A percentile compares a stretch with the other conserved stretches of the same genome.
Evolutionary conservation across 2,797 vertebrate species (phyloP).

Genomic region (Nothura maculosa): DNA sequence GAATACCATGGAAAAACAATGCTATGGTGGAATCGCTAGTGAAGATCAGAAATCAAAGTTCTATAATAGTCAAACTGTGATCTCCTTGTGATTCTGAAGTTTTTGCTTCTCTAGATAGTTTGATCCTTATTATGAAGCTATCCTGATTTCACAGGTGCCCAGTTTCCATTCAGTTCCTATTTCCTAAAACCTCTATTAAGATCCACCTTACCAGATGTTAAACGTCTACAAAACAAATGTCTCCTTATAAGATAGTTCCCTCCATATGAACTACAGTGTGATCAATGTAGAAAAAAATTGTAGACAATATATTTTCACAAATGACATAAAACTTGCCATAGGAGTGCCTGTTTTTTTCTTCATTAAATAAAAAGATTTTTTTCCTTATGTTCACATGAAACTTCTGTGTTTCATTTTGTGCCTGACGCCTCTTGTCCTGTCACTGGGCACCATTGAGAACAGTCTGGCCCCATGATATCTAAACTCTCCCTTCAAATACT

Average conservation of each 20-base stretch:
- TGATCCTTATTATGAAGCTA: not conserved
- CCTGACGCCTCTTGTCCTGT: too few relatives aligned
- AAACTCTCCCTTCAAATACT: too few relatives aligned
- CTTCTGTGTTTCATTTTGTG: too few relatives aligned
- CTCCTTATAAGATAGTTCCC: not conserved
- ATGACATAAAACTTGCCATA: not conserved
- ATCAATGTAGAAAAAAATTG: not conserved
- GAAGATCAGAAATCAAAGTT: not conserved
- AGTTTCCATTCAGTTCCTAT: not conserved
- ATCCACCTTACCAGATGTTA: not conserved
- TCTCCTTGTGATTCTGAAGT: not conserved
- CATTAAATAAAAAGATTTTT: too few relatives aligned
- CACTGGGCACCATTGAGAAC: too few relatives aligned
- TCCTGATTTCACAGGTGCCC: not conserved
- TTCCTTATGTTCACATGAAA: too few relatives aligned
- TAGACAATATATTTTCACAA: not conserved
- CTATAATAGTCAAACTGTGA: not conserved
- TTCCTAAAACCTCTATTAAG: not conserved
- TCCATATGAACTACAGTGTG: not conserved
- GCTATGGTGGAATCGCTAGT: not conserved
- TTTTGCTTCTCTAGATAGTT: not conserved
- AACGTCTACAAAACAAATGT: not conserved
- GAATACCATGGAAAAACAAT: not conserved
- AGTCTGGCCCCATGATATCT: too few relatives aligned
- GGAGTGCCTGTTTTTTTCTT: not conserved